Conservation (phyloP, 2,797 vertebrate genomes). For the Tokudaia tokunoshimensis region DNA sequence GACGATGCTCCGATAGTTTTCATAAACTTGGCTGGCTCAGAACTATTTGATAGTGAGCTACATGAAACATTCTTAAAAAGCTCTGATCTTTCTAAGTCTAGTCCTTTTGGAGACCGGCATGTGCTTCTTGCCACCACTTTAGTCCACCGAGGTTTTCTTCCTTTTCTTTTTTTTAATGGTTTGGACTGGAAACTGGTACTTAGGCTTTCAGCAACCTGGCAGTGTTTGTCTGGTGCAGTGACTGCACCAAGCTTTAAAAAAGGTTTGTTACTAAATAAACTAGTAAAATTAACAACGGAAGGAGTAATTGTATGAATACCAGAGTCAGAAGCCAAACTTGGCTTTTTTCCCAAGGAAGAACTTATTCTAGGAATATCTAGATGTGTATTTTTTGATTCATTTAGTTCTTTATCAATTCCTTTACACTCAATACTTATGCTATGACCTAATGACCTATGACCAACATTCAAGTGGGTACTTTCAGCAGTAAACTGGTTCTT, state of each 20-base stretch:
- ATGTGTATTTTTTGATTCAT: slow-evolving; percentile 83
- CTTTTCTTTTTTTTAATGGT: slow-evolving; percentile 95
- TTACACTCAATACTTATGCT: slow-evolving; percentile 84
- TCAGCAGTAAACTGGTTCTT: slow-evolving; percentile 87
- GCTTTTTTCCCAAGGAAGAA: slow-evolving; percentile 86
- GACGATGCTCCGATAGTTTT: slow-evolving; percentile 85
- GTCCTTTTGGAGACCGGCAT: slow-evolving; percentile 86
- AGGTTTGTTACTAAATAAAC: slow-evolving; percentile 90
- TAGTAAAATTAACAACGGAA: slow-evolving; percentile 90
- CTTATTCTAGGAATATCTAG: slow-evolving; percentile 86
- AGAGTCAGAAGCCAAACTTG: slow-evolving; percentile 84
- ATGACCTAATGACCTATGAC: slow-evolving; percentile 84
- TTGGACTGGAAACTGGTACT: slow-evolving; percentile 89
- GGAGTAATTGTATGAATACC: slow-evolving; percentile 87
- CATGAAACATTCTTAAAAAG: slow-evolving; percentile 88
- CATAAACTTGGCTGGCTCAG: slow-evolving; percentile 88
- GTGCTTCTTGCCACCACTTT: slow-evolving; percentile 91
- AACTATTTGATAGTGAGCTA: slow-evolving; percentile 81
- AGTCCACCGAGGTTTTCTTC: slow-evolving; percentile 94
- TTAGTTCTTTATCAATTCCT: slow-evolving; percentile 85
- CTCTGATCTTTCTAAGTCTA: slow-evolving; percentile 87
- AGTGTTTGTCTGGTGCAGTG: slow-evolving; percentile 87
- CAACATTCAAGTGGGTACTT: slow-evolving; percentile 81
- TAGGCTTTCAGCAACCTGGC: slow-evolving; percentile 86
- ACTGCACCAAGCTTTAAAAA: slow-evolving; percentile 89